Conservation (phyloP, 2,797 vertebrate genomes). For the Macropodus opercularis region DNA sequence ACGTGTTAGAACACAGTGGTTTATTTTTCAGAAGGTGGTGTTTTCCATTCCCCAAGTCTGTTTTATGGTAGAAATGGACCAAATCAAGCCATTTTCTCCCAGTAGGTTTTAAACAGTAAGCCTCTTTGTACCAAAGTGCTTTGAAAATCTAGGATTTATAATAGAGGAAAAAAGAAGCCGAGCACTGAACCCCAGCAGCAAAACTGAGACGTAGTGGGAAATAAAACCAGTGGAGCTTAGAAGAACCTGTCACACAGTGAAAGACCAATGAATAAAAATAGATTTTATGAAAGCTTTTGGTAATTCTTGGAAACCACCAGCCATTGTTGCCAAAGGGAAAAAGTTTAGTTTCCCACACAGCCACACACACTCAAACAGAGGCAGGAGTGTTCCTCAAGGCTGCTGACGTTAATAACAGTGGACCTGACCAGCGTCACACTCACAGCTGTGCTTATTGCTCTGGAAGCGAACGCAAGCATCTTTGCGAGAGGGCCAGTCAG, state of each 20-base stretch:
- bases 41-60: neutral
- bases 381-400: constrained; percentile 24
- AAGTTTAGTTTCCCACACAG: constrained; percentile 14
- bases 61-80: constrained; percentile 6
- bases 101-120: constrained; percentile 35
- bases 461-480: neutral
- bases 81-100: neutral
- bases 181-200: constrained; percentile 27
- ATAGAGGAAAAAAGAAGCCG: constrained; percentile 20
- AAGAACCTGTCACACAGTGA: constrained; percentile 22
- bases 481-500: constrained; percentile 23
- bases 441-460: constrained; percentile 5
- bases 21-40: neutral
- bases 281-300: constrained; percentile 33
- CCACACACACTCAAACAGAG: neutral
- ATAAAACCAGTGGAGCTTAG: constrained; percentile 26
- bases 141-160: constrained; percentile 43
- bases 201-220: constrained; percentile 17
- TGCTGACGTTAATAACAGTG: constrained; percentile 32
- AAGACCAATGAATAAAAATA: constrained; percentile 41
- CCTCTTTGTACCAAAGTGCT: constrained; percentile 47
- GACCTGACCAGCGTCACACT: constrained; percentile 20
- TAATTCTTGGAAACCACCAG: constrained; percentile 44
- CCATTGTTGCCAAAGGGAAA: constrained; percentile 16
- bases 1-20: neutral